These are phyloP conservation scores for Hymenochirus boettgeri DNA, from an alignment of 2,113 vertebrate species.

Conservation along the genomic window DNA sequence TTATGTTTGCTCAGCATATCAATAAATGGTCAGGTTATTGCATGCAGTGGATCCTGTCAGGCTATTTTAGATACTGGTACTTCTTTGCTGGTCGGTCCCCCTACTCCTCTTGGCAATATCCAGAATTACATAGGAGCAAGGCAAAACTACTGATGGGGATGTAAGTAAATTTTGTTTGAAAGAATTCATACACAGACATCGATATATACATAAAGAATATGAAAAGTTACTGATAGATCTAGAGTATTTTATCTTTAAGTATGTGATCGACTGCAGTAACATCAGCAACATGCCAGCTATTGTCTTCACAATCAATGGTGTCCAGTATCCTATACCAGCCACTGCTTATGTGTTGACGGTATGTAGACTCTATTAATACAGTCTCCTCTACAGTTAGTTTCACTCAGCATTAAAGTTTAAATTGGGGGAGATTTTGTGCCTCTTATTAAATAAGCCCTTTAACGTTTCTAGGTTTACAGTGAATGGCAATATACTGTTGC, in stretches of 20 bases:
- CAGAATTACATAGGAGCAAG: conserved; percentile 51
- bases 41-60: conserved; percentile 60
- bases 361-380: no score
- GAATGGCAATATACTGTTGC: no score
- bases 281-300: conserved; percentile 48
- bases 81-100: conserved; percentile 59
- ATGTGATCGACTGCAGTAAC: conserved; percentile 46
- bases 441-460: no score
- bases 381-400: no score
- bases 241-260: conserved; percentile 33
- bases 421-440: no score
- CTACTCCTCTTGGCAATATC: conserved; percentile 51
- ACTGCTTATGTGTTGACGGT: conserved; percentile 50
- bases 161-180: conserved; percentile 26
- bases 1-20: conserved; percentile 44
- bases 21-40: conserved; percentile 54
- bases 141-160: not conserved
- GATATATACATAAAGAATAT: no score
- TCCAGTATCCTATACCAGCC: conserved; percentile 44
- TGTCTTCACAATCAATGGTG: conserved; percentile 51
- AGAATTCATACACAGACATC: no score
- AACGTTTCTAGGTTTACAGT: no score
- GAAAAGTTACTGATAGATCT: no score
- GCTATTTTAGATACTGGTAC: conserved; percentile 70
- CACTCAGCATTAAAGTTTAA: no score